These are phyloP conservation scores for Percina caprodes DNA, from an alignment of 2,113 vertebrate genomes.

Conservation along the genomic window DNA sequence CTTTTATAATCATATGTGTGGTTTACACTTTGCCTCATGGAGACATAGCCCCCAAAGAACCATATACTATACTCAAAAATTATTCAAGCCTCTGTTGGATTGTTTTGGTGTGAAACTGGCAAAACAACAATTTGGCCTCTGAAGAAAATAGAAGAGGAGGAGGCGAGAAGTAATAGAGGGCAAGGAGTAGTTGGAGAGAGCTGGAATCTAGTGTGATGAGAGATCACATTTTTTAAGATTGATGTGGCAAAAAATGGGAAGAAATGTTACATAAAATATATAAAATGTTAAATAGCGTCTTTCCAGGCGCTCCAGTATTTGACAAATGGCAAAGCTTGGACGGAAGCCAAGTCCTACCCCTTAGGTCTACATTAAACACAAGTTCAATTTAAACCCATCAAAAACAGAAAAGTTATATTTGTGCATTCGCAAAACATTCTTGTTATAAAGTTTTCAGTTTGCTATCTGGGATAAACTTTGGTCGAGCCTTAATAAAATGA, in stretches of 20 bases:
- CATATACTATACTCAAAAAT: conserved; percentile 25
- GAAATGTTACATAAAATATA: no score
- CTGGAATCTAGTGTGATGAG: conserved; percentile 38
- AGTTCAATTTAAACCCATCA: neutral
- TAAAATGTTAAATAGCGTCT: neutral
- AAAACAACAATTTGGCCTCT: conserved; percentile 44
- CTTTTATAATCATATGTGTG: conserved; percentile 18
- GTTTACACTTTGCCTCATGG: conserved; percentile 17
- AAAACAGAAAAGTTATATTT: neutral
- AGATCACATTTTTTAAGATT: neutral
- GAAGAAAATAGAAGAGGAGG: conserved; percentile 10
- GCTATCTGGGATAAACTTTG: neutral
- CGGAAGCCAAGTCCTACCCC: conserved; percentile 1
- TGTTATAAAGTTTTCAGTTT: neutral
- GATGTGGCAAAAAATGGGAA: neutral
- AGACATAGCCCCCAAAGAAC: conserved; percentile 8
- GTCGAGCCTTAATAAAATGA: neutral
- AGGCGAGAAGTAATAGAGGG: neutral
- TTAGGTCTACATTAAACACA: neutral
- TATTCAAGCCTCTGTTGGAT: conserved; percentile 35
- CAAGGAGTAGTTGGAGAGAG: neutral
- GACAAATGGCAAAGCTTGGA: neutral
- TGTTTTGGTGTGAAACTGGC: conserved; percentile 29
- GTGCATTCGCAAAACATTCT: neutral
- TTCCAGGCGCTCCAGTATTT: neutral